phyloP scores from a whole-genome alignment of 2,113 vertebrate genomes.

The Mionectes macconnelli region DNA sequence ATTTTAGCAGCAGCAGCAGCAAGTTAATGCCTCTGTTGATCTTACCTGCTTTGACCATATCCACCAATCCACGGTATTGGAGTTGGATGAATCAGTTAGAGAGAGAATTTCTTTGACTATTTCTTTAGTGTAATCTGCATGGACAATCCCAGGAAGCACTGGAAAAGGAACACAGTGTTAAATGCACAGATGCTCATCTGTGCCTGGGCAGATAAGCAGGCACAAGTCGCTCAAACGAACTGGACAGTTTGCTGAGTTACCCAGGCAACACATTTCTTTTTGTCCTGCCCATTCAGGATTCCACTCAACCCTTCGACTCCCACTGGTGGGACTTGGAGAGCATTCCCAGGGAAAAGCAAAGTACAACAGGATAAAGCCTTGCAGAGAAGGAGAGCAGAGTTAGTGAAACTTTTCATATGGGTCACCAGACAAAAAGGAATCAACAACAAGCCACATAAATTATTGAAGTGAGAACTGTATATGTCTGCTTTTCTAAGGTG shows the following conservation, averaged over 20 bases:
- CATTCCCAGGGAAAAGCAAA: background rate
- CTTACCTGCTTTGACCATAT: background rate
- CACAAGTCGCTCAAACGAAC: background rate
- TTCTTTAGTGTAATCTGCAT: background rate
- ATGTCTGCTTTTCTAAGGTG: conserved; percentile 5
- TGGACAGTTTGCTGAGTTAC: background rate
- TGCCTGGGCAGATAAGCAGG: background rate
- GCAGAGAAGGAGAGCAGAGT: background rate
- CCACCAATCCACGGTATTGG: background rate
- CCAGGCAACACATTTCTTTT: background rate
- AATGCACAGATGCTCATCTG: background rate
- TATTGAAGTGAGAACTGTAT: background rate
- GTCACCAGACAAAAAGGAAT: conserved; percentile 1
- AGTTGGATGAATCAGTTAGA: background rate
- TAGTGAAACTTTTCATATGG: background rate
- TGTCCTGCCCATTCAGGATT: conserved; percentile 3
- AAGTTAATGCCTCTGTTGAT: background rate
- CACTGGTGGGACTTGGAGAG: background rate
- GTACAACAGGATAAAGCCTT: background rate
- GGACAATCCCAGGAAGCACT: background rate
- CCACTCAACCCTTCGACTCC: background rate
- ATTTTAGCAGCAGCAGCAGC: background rate
- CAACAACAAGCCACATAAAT: conserved; percentile 14
- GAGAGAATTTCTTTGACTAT: background rate
- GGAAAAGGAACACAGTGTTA: background rate